Conservation (phyloP, 2,797 vertebrate species). For the Micrastur ruficollis region DNA sequence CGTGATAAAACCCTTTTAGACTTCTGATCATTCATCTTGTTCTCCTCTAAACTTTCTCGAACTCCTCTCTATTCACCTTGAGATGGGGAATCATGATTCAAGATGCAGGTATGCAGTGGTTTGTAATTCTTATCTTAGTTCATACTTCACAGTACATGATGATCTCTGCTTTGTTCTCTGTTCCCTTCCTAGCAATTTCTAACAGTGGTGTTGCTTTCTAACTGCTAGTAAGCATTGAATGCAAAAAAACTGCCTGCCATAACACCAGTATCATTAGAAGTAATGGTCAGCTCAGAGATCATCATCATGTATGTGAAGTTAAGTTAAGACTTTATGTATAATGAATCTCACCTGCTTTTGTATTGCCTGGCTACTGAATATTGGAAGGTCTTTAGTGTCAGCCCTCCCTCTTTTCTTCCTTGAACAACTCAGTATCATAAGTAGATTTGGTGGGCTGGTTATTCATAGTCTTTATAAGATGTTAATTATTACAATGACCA, state of each 20-base stretch:
- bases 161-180: neutral
- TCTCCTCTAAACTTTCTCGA: neutral
- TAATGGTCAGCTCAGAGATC: neutral
- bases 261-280: neutral
- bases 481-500: neutral
- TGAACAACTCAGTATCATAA: neutral
- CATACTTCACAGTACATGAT: neutral
- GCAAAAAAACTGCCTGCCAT: neutral
- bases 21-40: neutral
- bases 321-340: neutral
- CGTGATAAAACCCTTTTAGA: neutral
- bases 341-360: neutral
- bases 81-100: neutral
- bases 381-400: neutral
- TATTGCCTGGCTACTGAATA: neutral
- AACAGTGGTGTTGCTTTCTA: neutral
- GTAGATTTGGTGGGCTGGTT: neutral
- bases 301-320: neutral
- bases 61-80: neutral
- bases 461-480: neutral
- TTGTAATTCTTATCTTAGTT: neutral
- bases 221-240: neutral
- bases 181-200: neutral
- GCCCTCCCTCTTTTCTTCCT: neutral
- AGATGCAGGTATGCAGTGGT: neutral